Conservation (phyloP, 1,140 invertebrate species). For the Akabosia matsudoensis region DNA sequence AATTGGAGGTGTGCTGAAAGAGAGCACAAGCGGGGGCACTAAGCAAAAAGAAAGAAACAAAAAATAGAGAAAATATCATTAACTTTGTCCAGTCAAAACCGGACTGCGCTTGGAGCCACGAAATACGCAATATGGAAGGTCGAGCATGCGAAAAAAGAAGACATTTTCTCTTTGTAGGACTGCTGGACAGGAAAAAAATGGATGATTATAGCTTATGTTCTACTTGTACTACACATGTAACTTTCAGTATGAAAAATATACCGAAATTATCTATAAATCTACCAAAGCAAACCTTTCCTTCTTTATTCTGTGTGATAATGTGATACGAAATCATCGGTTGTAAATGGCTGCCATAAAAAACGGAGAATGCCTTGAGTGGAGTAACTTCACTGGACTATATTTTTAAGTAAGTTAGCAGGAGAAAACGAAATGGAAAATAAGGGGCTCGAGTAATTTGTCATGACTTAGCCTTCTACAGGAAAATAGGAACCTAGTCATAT, state of each 20-base stretch:
- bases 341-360: neutral
- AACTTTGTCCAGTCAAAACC: neutral
- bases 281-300: neutral
- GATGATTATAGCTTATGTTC: too few relatives aligned
- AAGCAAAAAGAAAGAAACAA: neutral
- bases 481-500: too few relatives aligned
- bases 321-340: too few relatives aligned
- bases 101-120: neutral
- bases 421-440: neutral
- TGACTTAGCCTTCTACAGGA: neutral
- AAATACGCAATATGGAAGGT: neutral
- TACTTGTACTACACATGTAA: too few relatives aligned
- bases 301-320: neutral
- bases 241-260: too few relatives aligned
- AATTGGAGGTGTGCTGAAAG: neutral
- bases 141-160: neutral
- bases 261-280: too few relatives aligned
- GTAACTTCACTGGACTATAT: neutral
- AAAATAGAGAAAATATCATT: constrained; percentile 8
- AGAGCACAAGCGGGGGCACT: neutral
- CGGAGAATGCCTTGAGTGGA: neutral
- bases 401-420: neutral
- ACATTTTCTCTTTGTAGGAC: neutral
- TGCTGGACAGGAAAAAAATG: too few relatives aligned
- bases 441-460: constrained; percentile 20